Percentiles rank a stretch among this genome's conserved stretches.
These are phyloP conservation scores for Drosophila limbata DNA, from an alignment of 2,888 invertebrate species.

Conservation along the genomic window DNA sequence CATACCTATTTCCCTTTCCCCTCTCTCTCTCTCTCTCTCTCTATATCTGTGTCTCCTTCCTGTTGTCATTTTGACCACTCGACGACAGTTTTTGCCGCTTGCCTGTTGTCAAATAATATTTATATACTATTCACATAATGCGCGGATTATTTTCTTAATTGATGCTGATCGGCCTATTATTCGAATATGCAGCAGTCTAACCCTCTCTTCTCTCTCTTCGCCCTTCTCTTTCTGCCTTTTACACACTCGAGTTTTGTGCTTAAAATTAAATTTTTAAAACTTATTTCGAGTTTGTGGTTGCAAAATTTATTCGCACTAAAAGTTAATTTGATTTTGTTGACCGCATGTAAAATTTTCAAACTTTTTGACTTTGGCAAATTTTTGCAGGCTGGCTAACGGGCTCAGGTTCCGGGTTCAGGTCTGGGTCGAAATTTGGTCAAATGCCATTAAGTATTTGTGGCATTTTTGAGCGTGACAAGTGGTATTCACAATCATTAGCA, in stretches of 20 bases:
- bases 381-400: constrained; percentile 1
- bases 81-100: constrained; percentile 53
- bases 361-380: constrained; percentile 69
- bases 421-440: constrained; percentile 5
- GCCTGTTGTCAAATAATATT: constrained; percentile 70
- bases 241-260: constrained; percentile 6
- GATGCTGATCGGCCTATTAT: constrained; percentile 70
- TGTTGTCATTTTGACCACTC: constrained; percentile 42
- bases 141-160: constrained; percentile 77
- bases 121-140: constrained; percentile 69
- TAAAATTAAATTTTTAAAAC: constrained; percentile 55
- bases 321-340: constrained; percentile 75
- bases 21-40: neutral
- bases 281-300: constrained; percentile 46
- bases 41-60: neutral
- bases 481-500: constrained; percentile 13
- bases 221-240: neutral
- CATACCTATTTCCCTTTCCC: neutral
- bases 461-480: constrained; percentile 1
- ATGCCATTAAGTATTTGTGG: constrained; percentile 3
- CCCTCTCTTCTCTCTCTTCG: too few relatives aligned
- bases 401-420: neutral
- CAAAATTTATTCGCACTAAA: constrained; percentile 58
- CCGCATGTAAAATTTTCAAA: constrained; percentile 65
- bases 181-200: constrained; percentile 5